Evolutionary conservation across 1,140 invertebrate species (phyloP).

Genomic region (Scaptomyza graminum): DNA sequence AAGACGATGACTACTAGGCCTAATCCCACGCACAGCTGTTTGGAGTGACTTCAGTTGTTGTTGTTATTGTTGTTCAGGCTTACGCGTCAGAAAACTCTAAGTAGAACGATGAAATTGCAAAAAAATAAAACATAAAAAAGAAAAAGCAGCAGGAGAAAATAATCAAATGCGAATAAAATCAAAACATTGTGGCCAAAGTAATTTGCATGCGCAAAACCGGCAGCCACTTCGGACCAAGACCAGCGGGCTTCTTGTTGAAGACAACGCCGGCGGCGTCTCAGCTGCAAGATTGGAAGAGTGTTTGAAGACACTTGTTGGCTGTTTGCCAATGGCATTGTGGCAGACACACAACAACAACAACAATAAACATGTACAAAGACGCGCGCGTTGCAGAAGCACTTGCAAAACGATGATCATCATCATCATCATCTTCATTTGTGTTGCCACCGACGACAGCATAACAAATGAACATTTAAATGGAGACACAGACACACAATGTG

Average conservation of each 20-base stretch:
- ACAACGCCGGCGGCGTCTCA: slow-evolving; percentile 61
- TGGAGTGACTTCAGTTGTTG: slow-evolving; percentile 3
- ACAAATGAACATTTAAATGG: slow-evolving; percentile 80
- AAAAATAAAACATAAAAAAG: background rate
- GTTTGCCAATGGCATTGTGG: slow-evolving; percentile 47
- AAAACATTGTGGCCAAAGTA: slow-evolving; percentile 76
- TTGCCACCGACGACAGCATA: slow-evolving; percentile 71
- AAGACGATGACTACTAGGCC: slow-evolving; percentile 36
- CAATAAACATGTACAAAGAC: slow-evolving; percentile 28
- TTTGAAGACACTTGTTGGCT: slow-evolving; percentile 80
- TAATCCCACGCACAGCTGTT: slow-evolving; percentile 57
- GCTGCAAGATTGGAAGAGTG: slow-evolving; percentile 54
- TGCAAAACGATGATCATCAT: slow-evolving; percentile 36
- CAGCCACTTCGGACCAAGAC: slow-evolving; percentile 27
- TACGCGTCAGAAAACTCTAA: slow-evolving; percentile 42
- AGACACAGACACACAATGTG: slow-evolving; percentile 58
- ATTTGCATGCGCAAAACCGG: slow-evolving; percentile 67
- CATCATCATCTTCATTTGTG: slow-evolving; percentile 33
- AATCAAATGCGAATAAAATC: slow-evolving; percentile 78
- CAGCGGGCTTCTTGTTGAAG: slow-evolving; percentile 33
- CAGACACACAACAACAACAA: background rate
- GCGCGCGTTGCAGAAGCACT: slow-evolving; percentile 25
- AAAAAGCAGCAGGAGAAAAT: slow-evolving; percentile 37
- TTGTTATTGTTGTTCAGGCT: slow-evolving; percentile 24
- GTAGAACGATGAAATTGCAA: slow-evolving; percentile 53